Percentiles rank a stretch among this genome's conserved stretches.
These are phyloP conservation scores for Lonchura striata DNA, from an alignment of 2,113 vertebrate genomes.

Conservation along the genomic window DNA sequence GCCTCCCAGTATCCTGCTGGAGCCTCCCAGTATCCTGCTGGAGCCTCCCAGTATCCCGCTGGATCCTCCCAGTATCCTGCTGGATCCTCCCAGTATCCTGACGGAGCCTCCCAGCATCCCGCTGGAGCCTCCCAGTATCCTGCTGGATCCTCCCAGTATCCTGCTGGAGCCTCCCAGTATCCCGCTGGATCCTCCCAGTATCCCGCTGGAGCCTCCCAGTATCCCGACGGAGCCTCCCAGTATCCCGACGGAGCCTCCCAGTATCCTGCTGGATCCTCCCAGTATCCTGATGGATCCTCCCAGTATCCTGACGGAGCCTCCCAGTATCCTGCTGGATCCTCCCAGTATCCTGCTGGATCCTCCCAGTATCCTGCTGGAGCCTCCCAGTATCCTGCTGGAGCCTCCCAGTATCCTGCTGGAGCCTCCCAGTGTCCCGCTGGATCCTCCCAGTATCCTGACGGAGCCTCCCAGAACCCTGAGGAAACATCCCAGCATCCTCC, in stretches of 20 bases:
- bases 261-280: not conserved
- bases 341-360: not conserved
- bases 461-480: not conserved
- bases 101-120: not conserved
- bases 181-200: accelerated
- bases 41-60: accelerated
- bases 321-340: accelerated
- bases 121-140: accelerated
- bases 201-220: not conserved
- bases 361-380: accelerated
- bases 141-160: accelerated
- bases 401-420: accelerated
- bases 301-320: accelerated
- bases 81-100: accelerated
- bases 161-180: not conserved
- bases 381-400: accelerated
- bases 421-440: too few relatives aligned
- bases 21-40: not conserved
- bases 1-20: too few relatives aligned
- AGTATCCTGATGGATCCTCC: accelerated
- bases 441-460: not conserved
- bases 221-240: not conserved
- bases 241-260: accelerated
- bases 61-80: accelerated
- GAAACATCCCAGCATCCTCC: too few relatives aligned